These are phyloP conservation scores for Dromaius novaehollandiae DNA, from an alignment of 2,113 vertebrate species.

Conservation along the genomic window DNA sequence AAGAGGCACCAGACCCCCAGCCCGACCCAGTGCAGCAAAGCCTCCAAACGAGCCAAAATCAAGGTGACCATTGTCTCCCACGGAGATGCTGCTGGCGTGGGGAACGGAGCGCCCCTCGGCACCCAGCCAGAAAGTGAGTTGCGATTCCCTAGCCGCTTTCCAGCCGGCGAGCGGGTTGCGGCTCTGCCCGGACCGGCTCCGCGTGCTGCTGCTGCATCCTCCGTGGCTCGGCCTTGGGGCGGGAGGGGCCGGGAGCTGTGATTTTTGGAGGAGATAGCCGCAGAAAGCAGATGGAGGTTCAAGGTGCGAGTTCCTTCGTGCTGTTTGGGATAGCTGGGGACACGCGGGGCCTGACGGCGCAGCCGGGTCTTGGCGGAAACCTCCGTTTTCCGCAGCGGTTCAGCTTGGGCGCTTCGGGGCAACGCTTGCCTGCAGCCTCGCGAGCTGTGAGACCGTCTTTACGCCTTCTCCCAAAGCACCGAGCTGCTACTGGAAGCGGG, in stretches of 20 bases:
- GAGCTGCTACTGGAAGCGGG: not conserved
- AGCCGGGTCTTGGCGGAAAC: not conserved
- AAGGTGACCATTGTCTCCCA: constrained; percentile 96
- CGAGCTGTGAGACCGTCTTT: rapidly evolving
- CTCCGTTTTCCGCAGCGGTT: not conserved
- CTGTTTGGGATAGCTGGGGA: not conserved
- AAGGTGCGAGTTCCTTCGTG: not conserved
- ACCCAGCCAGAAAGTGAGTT: constrained; percentile 85
- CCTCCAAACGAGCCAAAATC: constrained; percentile 94
- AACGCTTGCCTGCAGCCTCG: rapidly evolving
- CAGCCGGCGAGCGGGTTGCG: not conserved
- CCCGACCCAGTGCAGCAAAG: constrained; percentile 82
- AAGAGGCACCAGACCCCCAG: constrained; percentile 89
- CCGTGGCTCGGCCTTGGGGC: not conserved
- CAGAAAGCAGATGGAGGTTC: not conserved
- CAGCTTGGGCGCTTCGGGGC: rapidly evolving
- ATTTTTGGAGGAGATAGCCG: not conserved
- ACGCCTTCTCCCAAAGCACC: not conserved
- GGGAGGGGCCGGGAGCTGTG: not conserved
- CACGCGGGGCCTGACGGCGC: not conserved
- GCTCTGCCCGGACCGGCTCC: not conserved
- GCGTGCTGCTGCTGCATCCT: not conserved
- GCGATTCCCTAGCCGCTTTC: not conserved
- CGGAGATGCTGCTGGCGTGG: constrained; percentile 80
- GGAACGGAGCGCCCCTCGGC: constrained; percentile 61